Percentiles rank a stretch among this genome's conserved stretches.
phyloP scores from a whole-genome alignment of 2,797 vertebrate species.

The Protosalanx chinensis region DNA sequence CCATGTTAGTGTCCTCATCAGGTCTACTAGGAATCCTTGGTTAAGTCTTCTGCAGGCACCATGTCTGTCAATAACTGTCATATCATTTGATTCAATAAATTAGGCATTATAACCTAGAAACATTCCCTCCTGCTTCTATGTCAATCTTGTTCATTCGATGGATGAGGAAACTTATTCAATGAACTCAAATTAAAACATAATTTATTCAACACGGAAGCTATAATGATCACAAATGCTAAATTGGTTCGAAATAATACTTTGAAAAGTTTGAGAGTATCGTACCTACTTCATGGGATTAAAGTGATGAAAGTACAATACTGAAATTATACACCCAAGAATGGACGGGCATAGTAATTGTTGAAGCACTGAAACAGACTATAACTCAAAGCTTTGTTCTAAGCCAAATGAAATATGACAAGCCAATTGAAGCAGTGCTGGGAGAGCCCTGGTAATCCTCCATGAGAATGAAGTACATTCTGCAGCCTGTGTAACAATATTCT shows the following conservation, averaged over 20 bases:
- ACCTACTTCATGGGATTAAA: too few relatives aligned
- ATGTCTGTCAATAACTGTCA: background rate
- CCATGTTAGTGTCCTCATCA: background rate
- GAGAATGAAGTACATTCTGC: background rate
- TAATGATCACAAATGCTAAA: too few relatives aligned
- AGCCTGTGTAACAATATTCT: background rate
- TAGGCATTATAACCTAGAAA: background rate
- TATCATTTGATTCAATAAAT: background rate
- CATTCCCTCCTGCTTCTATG: background rate
- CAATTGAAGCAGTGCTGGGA: slow-evolving; percentile 3
- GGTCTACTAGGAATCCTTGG: background rate
- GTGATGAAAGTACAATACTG: background rate
- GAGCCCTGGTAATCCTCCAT: background rate
- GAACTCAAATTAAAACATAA: too few relatives aligned
- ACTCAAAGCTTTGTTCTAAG: background rate
- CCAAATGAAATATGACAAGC: slow-evolving; percentile 7
- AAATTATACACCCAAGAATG: background rate
- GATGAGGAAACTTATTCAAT: too few relatives aligned
- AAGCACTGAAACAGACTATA: background rate
- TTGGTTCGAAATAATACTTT: too few relatives aligned
- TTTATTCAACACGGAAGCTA: too few relatives aligned
- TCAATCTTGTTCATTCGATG: too few relatives aligned
- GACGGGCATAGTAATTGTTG: background rate
- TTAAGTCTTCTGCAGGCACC: background rate
- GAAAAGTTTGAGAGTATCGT: too few relatives aligned